These are phyloP conservation scores for Copsychus sechellarum DNA, from an alignment of 2,113 vertebrate genomes.

Conservation along the genomic window DNA sequence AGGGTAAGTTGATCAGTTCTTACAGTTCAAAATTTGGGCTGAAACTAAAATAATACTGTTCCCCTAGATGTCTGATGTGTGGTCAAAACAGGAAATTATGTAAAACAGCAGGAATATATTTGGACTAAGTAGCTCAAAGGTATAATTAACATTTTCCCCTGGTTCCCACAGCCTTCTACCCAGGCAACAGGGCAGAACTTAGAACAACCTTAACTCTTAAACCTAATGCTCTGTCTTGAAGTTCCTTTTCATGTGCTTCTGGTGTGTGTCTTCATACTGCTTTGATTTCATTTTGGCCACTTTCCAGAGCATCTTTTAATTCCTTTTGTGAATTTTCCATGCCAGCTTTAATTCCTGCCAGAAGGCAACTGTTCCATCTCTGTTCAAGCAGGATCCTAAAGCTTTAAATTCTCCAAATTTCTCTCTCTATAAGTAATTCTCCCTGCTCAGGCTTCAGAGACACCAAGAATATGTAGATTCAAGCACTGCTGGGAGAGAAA, in stretches of 20 bases:
- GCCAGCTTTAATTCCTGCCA: constrained; percentile 23
- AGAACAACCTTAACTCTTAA: neutral
- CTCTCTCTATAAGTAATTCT: neutral
- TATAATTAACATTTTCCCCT: neutral
- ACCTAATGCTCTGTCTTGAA: neutral
- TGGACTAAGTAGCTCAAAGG: neutral
- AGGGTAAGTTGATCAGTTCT: neutral
- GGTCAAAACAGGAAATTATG: neutral
- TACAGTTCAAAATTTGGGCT: neutral
- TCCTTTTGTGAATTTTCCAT: constrained; percentile 20
- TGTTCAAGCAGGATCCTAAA: neutral
- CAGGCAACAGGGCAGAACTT: neutral
- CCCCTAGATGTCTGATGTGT: neutral
- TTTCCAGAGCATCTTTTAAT: constrained; percentile 33
- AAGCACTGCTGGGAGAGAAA: neutral
- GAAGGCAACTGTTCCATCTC: neutral
- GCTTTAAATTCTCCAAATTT: neutral
- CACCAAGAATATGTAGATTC: neutral
- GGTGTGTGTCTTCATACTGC: neutral
- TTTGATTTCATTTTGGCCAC: constrained; percentile 36
- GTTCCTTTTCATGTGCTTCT: neutral
- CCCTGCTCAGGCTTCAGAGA: neutral
- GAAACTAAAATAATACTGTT: neutral
- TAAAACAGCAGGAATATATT: neutral
- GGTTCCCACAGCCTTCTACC: neutral